A percentile compares a stretch with the other conserved stretches of the same genome.
These are phyloP conservation scores for Caenorhabditis becei DNA, from an alignment of 2,888 invertebrate genomes.

Conservation along the genomic window DNA sequence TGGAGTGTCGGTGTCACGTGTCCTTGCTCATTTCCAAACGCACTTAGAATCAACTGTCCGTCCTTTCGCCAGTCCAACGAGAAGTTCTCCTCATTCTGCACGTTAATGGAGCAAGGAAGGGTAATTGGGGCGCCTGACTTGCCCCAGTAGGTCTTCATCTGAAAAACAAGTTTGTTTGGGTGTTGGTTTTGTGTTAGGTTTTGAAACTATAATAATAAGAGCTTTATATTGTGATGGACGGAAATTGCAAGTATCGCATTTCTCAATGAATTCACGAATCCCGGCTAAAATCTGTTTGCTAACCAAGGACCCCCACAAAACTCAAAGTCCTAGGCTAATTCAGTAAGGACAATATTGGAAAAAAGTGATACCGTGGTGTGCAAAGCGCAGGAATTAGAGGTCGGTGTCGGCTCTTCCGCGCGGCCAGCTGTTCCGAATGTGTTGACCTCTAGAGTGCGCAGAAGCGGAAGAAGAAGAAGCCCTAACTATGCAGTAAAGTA, in stretches of 20 bases:
- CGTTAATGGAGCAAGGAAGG: constrained; percentile 67
- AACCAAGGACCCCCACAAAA: constrained; percentile 8
- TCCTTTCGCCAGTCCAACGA: constrained; percentile 76
- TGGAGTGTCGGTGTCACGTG: constrained; percentile 71
- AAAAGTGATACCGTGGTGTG: too few relatives aligned
- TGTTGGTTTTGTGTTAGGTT: neutral
- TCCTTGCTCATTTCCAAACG: constrained; percentile 70
- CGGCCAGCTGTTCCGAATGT: constrained; percentile 57
- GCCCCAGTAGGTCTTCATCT: constrained; percentile 75
- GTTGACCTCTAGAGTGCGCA: constrained; percentile 62
- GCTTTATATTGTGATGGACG: neutral
- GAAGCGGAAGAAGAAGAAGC: constrained; percentile 62
- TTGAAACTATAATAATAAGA: constrained; percentile 2
- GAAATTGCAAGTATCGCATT: constrained; percentile 32
- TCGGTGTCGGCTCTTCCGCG: constrained; percentile 27
- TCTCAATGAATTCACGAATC: neutral
- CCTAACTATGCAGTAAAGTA: constrained; percentile 65
- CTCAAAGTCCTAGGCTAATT: too few relatives aligned
- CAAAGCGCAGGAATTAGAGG: constrained; percentile 8
- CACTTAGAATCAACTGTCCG: constrained; percentile 72
- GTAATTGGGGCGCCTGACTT: constrained; percentile 67
- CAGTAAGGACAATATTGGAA: too few relatives aligned
- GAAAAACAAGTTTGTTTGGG: constrained; percentile 27
- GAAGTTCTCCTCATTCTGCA: constrained; percentile 60
- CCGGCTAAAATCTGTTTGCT: constrained; percentile 38